phyloP scores from a whole-genome alignment of 2,888 invertebrate genomes.

The Hartigia nigra region DNA sequence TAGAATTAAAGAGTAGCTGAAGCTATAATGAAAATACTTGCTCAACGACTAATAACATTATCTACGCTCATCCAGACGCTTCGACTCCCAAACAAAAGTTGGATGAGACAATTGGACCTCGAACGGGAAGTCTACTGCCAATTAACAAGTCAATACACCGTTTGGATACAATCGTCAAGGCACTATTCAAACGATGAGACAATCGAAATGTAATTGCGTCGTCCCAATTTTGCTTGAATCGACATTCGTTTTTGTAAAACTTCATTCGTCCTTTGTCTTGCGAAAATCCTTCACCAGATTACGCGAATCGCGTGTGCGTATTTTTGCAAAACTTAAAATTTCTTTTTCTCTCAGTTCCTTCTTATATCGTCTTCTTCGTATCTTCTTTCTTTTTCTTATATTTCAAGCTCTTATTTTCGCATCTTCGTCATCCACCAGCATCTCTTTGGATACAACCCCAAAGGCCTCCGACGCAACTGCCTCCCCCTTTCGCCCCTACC shows the following conservation, averaged over 20 bases:
- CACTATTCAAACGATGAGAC: constrained; percentile 57
- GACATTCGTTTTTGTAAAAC: constrained; percentile 51
- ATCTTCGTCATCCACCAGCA: neutral
- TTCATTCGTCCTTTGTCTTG: constrained; percentile 43
- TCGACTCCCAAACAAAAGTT: constrained; percentile 16
- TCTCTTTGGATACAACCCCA: neutral
- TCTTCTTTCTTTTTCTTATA: constrained; percentile 3
- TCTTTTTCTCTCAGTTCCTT: constrained; percentile 1
- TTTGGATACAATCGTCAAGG: constrained; percentile 46
- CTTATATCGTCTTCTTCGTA: neutral
- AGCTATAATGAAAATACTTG: neutral
- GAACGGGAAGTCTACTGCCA: constrained; percentile 34
- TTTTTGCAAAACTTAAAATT: constrained; percentile 8
- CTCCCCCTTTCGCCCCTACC: neutral
- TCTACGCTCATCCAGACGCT: constrained; percentile 19
- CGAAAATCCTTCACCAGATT: constrained; percentile 29
- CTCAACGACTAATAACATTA: constrained; percentile 14
- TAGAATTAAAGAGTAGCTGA: constrained; percentile 19
- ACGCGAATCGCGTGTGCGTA: constrained; percentile 3
- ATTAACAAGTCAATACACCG: constrained; percentile 54
- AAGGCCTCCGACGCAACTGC: neutral
- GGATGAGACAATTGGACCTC: constrained; percentile 32
- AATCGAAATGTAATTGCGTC: constrained; percentile 60
- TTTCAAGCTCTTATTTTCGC: constrained; percentile 11
- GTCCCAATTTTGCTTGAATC: constrained; percentile 45